A percentile compares a stretch with the other conserved stretches of the same genome.
These are phyloP conservation scores for Coturnix japonica DNA, from an alignment of 2,113 vertebrate genomes.

Conservation along the genomic window DNA sequence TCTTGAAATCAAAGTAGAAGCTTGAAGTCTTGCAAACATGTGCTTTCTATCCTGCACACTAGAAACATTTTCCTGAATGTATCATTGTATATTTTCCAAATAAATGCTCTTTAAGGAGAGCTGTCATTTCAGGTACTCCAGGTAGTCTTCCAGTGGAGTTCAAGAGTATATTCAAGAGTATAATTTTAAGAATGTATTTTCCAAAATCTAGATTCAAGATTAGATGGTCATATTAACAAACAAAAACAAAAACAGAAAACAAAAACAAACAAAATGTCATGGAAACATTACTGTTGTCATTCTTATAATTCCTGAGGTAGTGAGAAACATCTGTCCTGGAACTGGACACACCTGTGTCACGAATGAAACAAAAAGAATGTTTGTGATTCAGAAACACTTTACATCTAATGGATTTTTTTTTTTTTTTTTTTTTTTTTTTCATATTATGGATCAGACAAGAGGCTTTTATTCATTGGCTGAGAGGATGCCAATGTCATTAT, in stretches of 20 bases:
- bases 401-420: background rate
- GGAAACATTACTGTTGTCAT: background rate
- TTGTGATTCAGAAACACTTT: background rate
- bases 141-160: background rate
- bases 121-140: background rate
- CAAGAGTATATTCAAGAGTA: background rate
- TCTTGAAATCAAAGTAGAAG: background rate
- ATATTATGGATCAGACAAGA: conserved; percentile 40
- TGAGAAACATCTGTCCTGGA: background rate
- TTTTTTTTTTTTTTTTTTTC: background rate
- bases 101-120: background rate
- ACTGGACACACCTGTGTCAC: background rate
- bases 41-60: background rate
- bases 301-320: background rate
- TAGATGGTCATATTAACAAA: background rate
- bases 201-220: background rate
- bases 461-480: conserved; percentile 4
- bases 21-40: background rate
- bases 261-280: background rate
- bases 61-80: background rate
- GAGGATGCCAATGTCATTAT: background rate
- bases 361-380: background rate
- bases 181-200: background rate
- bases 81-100: background rate
- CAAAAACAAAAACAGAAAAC: no score